phyloP scores from a whole-genome alignment of 2,888 invertebrate species.

The Habrosyne pyritoides region DNA sequence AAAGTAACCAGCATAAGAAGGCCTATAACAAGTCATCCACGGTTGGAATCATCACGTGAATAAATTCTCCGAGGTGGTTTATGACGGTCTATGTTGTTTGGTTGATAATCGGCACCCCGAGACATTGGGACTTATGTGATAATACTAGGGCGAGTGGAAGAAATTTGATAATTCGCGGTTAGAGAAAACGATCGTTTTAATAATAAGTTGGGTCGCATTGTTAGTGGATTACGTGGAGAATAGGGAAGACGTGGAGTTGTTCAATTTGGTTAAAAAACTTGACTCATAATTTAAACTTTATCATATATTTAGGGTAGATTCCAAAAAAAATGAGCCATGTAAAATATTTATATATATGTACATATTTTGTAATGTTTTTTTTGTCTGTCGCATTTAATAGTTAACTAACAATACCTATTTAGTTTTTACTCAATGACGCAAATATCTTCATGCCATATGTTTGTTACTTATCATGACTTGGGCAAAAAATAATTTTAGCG shows the following conservation, averaged over 20 bases:
- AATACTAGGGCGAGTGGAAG: slow-evolving; percentile 77
- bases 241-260: slow-evolving; percentile 46
- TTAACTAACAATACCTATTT: too few relatives aligned
- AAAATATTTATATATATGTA: too few relatives aligned
- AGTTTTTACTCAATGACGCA: too few relatives aligned
- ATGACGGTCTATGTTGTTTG: slow-evolving; percentile 41
- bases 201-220: slow-evolving; percentile 76
- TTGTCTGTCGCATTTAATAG: too few relatives aligned
- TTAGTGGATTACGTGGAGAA: slow-evolving; percentile 64
- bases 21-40: slow-evolving; percentile 43
- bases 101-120: slow-evolving; percentile 63
- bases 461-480: neutral
- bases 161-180: slow-evolving; percentile 83
- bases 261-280: neutral
- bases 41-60: slow-evolving; percentile 15
- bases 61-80: slow-evolving; percentile 33
- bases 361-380: too few relatives aligned
- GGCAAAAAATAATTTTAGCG: neutral
- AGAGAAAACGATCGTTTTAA: slow-evolving; percentile 78
- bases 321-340: too few relatives aligned
- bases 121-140: slow-evolving; percentile 82
- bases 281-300: neutral
- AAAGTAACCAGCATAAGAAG: slow-evolving; percentile 50
- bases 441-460: too few relatives aligned
- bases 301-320: too few relatives aligned